Percentiles rank a stretch among this genome's conserved stretches.
Conservation (phyloP, 2,888 invertebrate genomes). For the Drosophila rubida region DNA sequence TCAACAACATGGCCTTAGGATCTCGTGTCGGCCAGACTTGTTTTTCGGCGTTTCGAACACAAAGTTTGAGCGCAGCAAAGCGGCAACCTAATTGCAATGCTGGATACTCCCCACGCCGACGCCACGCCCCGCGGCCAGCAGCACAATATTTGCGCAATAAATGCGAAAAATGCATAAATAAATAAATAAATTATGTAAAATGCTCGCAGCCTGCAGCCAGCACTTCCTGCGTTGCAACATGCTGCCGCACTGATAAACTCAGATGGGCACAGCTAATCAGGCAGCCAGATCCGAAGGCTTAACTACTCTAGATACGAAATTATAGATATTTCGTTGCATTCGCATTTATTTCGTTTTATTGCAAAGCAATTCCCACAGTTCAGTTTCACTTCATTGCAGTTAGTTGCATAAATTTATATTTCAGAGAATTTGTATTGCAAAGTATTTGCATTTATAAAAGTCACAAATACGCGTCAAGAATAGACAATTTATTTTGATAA, state of each 20-base stretch:
- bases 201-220: slow-evolving; percentile 47
- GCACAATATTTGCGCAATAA: slow-evolving; percentile 53
- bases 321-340: no score
- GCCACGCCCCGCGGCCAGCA: slow-evolving; percentile 18
- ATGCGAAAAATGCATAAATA: slow-evolving; percentile 62
- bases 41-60: slow-evolving; percentile 9
- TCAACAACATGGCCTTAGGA: slow-evolving; percentile 74
- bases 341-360: no score
- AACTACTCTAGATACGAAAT: slow-evolving; percentile 16
- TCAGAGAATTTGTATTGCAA: no score
- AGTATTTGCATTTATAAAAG: no score
- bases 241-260: slow-evolving; percentile 16
- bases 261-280: slow-evolving; percentile 12
- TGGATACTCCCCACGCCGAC: slow-evolving; percentile 46
- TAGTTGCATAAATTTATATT: no score
- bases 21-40: slow-evolving; percentile 55
- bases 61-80: slow-evolving; percentile 2
- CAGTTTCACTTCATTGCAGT: no score
- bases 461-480: no score
- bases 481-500: neutral
- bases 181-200: slow-evolving; percentile 54
- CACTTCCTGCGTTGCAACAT: slow-evolving; percentile 63
- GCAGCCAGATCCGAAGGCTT: neutral
- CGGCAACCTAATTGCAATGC: slow-evolving; percentile 53
- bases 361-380: no score